A percentile compares a stretch with the other conserved stretches of the same genome.
These are phyloP conservation scores for Melanostoma mellinum DNA, from an alignment of 2,888 invertebrate genomes.

Conservation along the genomic window DNA sequence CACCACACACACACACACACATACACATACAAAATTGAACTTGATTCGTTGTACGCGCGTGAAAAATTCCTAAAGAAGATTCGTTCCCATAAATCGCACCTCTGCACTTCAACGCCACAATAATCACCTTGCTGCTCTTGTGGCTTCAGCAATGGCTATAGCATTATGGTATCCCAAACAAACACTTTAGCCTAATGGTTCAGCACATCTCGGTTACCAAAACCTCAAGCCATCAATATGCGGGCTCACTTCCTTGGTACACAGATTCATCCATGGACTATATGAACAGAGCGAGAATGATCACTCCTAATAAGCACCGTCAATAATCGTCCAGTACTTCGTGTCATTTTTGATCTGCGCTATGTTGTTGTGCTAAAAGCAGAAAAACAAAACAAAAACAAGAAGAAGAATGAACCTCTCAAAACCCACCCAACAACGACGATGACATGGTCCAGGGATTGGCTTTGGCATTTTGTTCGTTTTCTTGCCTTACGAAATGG, in stretches of 20 bases:
- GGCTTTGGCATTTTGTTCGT: slow-evolving; percentile 15
- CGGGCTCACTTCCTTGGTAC: slow-evolving; percentile 29
- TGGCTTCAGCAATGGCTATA: slow-evolving; percentile 6
- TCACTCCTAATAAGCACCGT: slow-evolving; percentile 68
- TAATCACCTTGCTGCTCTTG: slow-evolving; percentile 54
- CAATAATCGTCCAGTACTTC: slow-evolving; percentile 66
- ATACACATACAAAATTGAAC: slow-evolving; percentile 41
- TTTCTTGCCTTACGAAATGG: not conserved
- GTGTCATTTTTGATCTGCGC: slow-evolving; percentile 58
- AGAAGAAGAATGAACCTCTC: slow-evolving; percentile 41
- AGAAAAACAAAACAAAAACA: not conserved
- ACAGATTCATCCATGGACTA: slow-evolving; percentile 33
- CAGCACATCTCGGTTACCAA: slow-evolving; percentile 35
- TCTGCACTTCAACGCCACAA: slow-evolving; percentile 71
- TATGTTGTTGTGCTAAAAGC: slow-evolving; percentile 3
- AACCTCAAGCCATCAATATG: slow-evolving; percentile 19
- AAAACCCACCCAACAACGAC: not conserved
- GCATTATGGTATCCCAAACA: slow-evolving; percentile 44
- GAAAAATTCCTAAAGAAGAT: slow-evolving; percentile 53
- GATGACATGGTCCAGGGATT: slow-evolving; percentile 20
- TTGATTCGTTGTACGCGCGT: slow-evolving; percentile 60
- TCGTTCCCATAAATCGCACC: slow-evolving; percentile 71
- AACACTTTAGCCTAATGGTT: slow-evolving; percentile 69
- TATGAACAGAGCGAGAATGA: slow-evolving; percentile 37
- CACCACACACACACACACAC: slow-evolving; percentile 1